These are phyloP conservation scores for Falco berigora DNA, from an alignment of 2,797 vertebrate genomes.

Conservation along the genomic window DNA sequence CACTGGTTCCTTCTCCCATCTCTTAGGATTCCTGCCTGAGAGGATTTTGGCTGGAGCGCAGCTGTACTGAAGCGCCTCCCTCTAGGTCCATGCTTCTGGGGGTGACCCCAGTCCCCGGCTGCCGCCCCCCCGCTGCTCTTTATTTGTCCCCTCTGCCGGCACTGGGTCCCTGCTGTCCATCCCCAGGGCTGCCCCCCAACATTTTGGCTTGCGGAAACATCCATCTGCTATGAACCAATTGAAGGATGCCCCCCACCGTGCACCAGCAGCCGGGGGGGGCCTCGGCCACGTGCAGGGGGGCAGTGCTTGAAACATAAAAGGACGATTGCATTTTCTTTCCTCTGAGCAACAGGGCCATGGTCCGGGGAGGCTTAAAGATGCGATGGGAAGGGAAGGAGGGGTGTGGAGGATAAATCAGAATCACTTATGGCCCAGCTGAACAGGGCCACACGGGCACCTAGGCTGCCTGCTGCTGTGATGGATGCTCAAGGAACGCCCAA, in stretches of 20 bases:
- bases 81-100: rapidly evolving
- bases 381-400: background rate
- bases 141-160: background rate
- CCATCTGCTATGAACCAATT: background rate
- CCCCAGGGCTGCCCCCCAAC: background rate
- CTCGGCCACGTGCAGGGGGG: rapidly evolving
- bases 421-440: background rate
- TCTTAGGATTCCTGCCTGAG: background rate
- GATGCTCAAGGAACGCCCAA: background rate
- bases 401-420: background rate
- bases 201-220: rapidly evolving
- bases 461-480: background rate
- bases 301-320: background rate
- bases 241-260: rapidly evolving
- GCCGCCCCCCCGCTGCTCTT: too few relatives aligned
- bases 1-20: background rate
- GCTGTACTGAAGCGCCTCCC: rapidly evolving
- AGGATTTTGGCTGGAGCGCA: background rate
- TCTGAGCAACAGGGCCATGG: background rate
- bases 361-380: background rate
- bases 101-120: background rate
- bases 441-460: rapidly evolving
- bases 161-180: rapidly evolving
- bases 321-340: background rate
- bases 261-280: background rate